Evolutionary conservation across 2,113 vertebrate species (phyloP).

Genomic region (Plectropomus leopardus): DNA sequence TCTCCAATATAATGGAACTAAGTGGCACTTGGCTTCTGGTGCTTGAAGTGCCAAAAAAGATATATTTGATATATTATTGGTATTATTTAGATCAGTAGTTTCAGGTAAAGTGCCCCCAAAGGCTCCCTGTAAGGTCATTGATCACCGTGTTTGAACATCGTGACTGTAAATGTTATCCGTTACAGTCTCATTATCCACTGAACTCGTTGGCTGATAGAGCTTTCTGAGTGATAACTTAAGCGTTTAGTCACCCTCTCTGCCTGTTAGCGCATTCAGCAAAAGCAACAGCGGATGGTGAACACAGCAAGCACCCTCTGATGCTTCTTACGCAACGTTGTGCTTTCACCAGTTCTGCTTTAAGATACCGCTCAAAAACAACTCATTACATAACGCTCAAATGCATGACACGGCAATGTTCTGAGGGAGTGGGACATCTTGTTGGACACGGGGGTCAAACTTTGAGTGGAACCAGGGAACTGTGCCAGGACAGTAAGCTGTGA

Average conservation of each 20-base stretch:
- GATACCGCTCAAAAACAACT: constrained; percentile 51
- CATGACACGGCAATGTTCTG: constrained; percentile 23
- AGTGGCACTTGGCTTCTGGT: no score
- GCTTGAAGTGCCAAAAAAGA: no score
- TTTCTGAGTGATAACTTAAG: constrained; percentile 16
- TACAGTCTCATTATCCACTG: constrained; percentile 19
- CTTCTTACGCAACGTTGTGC: constrained; percentile 38
- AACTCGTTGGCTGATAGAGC: constrained; percentile 18
- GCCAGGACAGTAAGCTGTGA: constrained; percentile 25
- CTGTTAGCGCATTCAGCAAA: not conserved
- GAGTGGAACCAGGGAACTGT: not conserved
- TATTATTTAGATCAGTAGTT: no score
- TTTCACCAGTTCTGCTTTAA: constrained; percentile 23
- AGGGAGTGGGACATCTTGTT: constrained; percentile 18
- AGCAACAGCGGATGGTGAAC: not conserved
- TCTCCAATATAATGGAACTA: no score
- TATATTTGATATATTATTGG: no score
- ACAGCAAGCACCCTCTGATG: constrained; percentile 24
- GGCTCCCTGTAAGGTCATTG: constrained; percentile 1
- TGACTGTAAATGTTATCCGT: not conserved
- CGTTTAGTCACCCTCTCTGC: constrained; percentile 3
- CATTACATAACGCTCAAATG: constrained; percentile 47
- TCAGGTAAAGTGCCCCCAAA: not conserved
- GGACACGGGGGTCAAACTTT: constrained; percentile 7
- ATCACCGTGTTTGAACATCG: not conserved